A percentile compares a stretch with the other conserved stretches of the same genome.
These are phyloP conservation scores for Malthinus seriepunctatus DNA, from an alignment of 2,888 invertebrate species.

Conservation along the genomic window DNA sequence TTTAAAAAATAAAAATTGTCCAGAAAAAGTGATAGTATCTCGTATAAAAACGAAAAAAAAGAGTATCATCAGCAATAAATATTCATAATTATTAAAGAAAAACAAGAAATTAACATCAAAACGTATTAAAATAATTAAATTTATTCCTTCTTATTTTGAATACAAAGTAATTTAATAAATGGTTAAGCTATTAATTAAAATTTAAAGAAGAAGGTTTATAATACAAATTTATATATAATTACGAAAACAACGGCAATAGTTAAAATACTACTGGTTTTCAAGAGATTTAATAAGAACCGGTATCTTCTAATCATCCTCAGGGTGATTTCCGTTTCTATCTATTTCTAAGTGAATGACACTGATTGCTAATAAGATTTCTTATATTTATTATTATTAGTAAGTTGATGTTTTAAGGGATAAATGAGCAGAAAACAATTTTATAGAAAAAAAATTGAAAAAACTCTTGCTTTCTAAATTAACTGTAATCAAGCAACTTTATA, in stretches of 20 bases:
- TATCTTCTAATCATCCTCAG: slow-evolving; percentile 10
- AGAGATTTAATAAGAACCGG: slow-evolving; percentile 25
- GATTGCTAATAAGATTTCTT: slow-evolving; percentile 25
- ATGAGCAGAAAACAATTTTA: no score
- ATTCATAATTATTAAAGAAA: no score
- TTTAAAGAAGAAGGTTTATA: background rate
- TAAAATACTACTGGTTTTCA: slow-evolving; percentile 25
- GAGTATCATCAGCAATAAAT: no score
- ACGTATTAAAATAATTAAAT: no score
- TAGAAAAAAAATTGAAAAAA: no score
- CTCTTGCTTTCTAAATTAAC: background rate
- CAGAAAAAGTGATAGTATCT: no score
- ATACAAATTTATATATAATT: slow-evolving; percentile 21
- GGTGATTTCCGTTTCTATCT: slow-evolving; percentile 14
- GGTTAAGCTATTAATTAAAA: slow-evolving; percentile 20
- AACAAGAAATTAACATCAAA: no score
- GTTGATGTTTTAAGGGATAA: background rate
- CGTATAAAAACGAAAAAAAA: no score
- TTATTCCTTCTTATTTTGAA: slow-evolving; percentile 1
- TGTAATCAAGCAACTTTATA: background rate
- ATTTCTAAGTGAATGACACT: slow-evolving; percentile 23
- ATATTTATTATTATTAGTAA: slow-evolving; percentile 14
- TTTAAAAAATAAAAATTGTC: no score
- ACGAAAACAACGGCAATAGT: slow-evolving; percentile 19
- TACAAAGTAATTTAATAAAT: slow-evolving; percentile 1